Evolutionary conservation across 2,888 invertebrate genomes (phyloP), one percentile per base, ranked within the genome.

Genomic region (Melinaea marsaeus): DNA sequence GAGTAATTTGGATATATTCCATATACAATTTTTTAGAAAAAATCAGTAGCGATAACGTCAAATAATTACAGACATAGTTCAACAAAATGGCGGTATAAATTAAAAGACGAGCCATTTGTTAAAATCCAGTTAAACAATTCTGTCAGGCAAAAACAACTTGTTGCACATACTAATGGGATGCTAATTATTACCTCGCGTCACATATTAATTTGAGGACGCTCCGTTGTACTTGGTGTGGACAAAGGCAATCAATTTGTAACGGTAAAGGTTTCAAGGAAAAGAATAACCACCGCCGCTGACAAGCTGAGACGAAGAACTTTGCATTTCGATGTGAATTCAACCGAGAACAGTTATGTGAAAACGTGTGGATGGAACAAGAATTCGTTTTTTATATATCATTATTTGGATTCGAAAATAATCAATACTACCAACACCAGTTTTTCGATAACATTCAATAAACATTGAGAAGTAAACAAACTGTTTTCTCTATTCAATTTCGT

Each of bases 201-300:
- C 87, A 88, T 88, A 88, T 86, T 86, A 85, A 88, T 87, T 86
- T 83, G 73, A 79, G 79, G 81, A 85, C 84, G 86, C 84, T 82
- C 84, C 81, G 84, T 84, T 79, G 78, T 77, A 78, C 74, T 73
- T 75, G 78, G 71, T 75, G 76, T 71, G 75, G 74, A 78, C 80
- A 78, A 78, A 82, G 75, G 75, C 75, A 73, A 74, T 73, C 80
- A 76, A 82, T 81, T 79, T 75, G 78, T 83, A 83, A 84, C 84
- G 83, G 83, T 79, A 77, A 77, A 75, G 75, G 72, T 69, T 80
- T 75, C 69, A 70, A 77, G 70, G 76, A 80, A 84, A 81, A 73
- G 76, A 79, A 80, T 42, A 5, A 74, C 71, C 73, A 62, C 60
- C 62, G 42, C 9, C 37, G 37, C 6, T 11, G 51, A 51, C 51